Conservation (phyloP, 2,797 vertebrate species). For the Natrix natrix region DNA sequence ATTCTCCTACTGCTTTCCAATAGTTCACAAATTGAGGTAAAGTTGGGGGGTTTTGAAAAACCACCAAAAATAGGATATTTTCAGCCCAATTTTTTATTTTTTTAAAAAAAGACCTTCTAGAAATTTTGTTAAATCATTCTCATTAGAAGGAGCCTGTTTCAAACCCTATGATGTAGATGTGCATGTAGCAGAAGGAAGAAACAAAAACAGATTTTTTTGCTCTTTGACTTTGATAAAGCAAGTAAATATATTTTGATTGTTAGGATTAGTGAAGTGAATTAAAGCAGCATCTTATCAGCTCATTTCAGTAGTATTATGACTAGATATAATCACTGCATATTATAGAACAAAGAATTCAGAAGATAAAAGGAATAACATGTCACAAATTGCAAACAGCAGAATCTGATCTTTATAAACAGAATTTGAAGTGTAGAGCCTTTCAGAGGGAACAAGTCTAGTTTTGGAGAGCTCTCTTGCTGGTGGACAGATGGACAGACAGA, state of each 20-base stretch:
- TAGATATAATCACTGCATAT: background rate
- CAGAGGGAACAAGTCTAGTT: background rate
- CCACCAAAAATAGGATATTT: no score
- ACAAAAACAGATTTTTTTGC: background rate
- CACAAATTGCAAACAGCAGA: background rate
- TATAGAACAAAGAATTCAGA: background rate
- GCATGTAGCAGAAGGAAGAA: no score
- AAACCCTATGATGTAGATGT: no score
- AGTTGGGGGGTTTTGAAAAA: no score
- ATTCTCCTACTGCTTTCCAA: no score
- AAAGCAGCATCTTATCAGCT: background rate
- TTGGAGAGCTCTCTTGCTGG: background rate
- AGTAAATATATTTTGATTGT: background rate
- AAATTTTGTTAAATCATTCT: no score
- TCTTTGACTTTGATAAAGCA: background rate
- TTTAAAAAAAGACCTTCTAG: no score
- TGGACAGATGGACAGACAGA: no score
- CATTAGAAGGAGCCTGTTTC: no score
- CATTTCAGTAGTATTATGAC: background rate
- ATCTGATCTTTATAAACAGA: background rate
- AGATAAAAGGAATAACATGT: background rate
- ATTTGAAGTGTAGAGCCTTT: background rate
- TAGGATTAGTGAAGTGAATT: background rate
- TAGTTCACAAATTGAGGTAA: no score
- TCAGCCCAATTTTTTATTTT: no score